These are phyloP conservation scores for Pygoscelis adeliae DNA, from an alignment of 2,113 vertebrate genomes.

Conservation along the genomic window DNA sequence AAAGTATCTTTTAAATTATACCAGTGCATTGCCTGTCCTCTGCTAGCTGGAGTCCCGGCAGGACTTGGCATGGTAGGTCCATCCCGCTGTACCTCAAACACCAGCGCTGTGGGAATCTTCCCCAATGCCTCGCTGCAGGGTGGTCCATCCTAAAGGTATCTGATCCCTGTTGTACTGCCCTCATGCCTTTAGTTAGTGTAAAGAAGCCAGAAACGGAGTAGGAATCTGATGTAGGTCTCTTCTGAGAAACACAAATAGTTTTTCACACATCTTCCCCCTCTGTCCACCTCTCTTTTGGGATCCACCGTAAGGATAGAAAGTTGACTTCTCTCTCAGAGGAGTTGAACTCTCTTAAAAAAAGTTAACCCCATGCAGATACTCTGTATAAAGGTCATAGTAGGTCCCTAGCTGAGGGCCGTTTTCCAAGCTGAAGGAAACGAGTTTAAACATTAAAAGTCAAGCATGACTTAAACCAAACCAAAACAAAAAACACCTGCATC, in stretches of 20 bases:
- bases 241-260: background rate
- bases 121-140: background rate
- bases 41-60: background rate
- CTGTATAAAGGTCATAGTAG: background rate
- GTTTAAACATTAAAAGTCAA: background rate
- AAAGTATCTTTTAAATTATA: background rate
- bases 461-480: background rate
- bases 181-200: background rate
- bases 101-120: background rate
- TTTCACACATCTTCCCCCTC: background rate
- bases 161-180: background rate
- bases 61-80: background rate
- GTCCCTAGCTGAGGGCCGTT: background rate
- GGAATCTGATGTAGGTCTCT: background rate
- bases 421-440: background rate
- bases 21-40: background rate
- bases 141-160: background rate
- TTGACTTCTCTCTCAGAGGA: background rate
- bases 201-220: background rate
- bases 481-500: background rate
- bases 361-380: background rate
- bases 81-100: rapidly evolving
- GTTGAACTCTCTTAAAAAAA: background rate
- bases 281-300: background rate
- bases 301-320: background rate